Percentiles rank a stretch among this genome's conserved stretches.
Evolutionary conservation across 2,797 vertebrate genomes (phyloP).

Genomic region (Hoplostethus atlanticus): DNA sequence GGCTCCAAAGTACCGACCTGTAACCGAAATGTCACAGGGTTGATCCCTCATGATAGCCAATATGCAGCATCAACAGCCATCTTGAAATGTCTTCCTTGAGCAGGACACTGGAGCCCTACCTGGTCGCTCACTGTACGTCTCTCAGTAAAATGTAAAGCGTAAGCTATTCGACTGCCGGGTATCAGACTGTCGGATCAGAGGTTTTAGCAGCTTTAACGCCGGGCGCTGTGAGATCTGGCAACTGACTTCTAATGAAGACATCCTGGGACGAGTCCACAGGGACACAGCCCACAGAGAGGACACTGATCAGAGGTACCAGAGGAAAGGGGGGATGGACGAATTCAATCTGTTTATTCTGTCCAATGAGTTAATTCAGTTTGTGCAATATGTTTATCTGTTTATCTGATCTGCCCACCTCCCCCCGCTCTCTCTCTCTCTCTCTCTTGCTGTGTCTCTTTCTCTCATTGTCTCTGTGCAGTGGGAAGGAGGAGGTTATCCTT

Average conservation of each 20-base stretch:
- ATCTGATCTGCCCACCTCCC: slow-evolving; percentile 40
- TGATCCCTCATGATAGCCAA: not conserved
- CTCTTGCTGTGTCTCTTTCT: slow-evolving; percentile 6
- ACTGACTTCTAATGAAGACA: slow-evolving; percentile 51
- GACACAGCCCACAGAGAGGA: slow-evolving; percentile 40
- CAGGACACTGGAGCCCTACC: not conserved
- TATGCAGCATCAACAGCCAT: not conserved
- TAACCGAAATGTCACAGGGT: not conserved
- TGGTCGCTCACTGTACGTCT: not conserved
- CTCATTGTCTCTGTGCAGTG: slow-evolving; percentile 19
- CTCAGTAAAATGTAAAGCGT: slow-evolving; percentile 22
- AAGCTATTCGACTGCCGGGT: slow-evolving; percentile 30
- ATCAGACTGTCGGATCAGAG: slow-evolving; percentile 52
- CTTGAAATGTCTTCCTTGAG: not conserved
- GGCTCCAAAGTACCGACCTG: no score
- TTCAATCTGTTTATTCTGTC: slow-evolving; percentile 48
- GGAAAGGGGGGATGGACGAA: slow-evolving; percentile 19
- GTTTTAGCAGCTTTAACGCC: slow-evolving; percentile 52
- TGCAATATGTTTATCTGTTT: slow-evolving; percentile 48
- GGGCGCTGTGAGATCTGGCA: slow-evolving; percentile 40
- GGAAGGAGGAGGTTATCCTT: slow-evolving; percentile 68
- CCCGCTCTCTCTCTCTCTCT: not conserved
- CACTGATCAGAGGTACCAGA: slow-evolving; percentile 62
- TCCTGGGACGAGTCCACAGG: slow-evolving; percentile 52
- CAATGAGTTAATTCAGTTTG: slow-evolving; percentile 57